Evolutionary conservation across 2,888 invertebrate genomes (phyloP), one percentile per base, ranked within the genome.

Genomic region (Leptinotarsa juncta): DNA sequence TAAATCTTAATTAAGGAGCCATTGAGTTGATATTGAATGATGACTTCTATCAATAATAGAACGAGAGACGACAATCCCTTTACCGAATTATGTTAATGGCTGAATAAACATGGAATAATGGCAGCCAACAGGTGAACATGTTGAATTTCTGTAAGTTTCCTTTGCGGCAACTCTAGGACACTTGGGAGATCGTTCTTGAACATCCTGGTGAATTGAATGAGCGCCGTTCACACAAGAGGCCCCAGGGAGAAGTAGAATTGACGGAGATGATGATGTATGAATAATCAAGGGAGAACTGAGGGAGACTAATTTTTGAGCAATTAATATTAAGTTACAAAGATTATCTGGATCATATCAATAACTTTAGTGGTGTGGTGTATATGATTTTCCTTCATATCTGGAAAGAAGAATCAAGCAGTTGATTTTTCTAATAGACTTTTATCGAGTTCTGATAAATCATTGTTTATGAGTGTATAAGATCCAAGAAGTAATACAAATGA

Each of bases 91-190:
- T 18, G 16, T 15, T 62, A n/a, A 42, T 62, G 5, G 26, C 42
- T 62, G 42, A 62, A 62, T 26, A 62, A 42, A 62, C 62, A 62
- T 60, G 32, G 62, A 62, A 62, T 62, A 62, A 62, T 42, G 32
- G 16, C 60, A 62, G 42, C 32, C 62, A 62, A 62, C 62, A 62
- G 62, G 62, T 62, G 26, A 62, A 42, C n/a, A 62, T 42, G 14
- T 62, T n/a, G 62, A 42, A 62, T 42, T 62, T 3, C 62, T 15
- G n/a, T 10, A 32, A 26, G 32, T 42, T 32, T 26, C 62, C n/a
- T 32, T 12, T 16, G 32, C 18, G 62, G 62, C 62, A 62, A 16
- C 16, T 62, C 32, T 15, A 42, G 26, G 32, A 18, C 62, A 62
- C 62, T 12, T 62, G 62, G 62, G 62, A 62, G 62, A 62, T 42